Conservation (phyloP, 35 echinoderm and acorn worm species). For the Stichopus chloronotus region DNA sequence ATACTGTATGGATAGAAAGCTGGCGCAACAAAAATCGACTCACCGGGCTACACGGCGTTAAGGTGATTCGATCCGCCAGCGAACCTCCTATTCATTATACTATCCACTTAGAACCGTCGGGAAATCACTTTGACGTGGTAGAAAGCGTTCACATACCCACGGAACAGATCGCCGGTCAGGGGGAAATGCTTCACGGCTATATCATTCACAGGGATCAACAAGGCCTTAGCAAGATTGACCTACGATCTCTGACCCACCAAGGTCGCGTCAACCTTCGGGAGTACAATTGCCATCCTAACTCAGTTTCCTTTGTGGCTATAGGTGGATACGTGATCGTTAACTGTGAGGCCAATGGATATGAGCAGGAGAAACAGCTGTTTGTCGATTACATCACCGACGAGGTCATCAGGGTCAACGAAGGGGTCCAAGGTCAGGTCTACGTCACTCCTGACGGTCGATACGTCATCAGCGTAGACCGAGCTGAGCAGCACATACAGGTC, state of each 20-base stretch:
- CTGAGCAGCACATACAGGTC: constrained; percentile 77
- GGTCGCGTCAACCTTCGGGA: constrained; percentile 72
- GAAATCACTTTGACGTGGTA: constrained; percentile 77
- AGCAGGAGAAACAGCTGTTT: constrained; percentile 67
- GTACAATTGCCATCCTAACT: constrained; percentile 79
- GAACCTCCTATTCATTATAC: constrained; percentile 68
- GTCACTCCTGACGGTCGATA: constrained; percentile 82
- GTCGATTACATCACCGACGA: constrained; percentile 89
- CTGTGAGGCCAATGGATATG: constrained; percentile 57
- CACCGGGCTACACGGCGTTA: constrained; percentile 63
- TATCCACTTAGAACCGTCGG: constrained; percentile 79
- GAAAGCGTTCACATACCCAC: constrained; percentile 71
- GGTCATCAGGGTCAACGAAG: constrained; percentile 77
- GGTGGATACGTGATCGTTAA: constrained; percentile 87
- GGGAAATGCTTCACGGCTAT: constrained; percentile 79
- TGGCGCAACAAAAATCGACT: constrained; percentile 63
- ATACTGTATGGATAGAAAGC: constrained; percentile 82
- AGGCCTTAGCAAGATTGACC: constrained; percentile 77
- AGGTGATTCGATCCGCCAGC: constrained; percentile 78
- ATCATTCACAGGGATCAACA: constrained; percentile 72
- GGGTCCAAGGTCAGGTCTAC: constrained; percentile 74
- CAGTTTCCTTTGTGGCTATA: constrained; percentile 77
- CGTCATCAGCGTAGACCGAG: constrained; percentile 84
- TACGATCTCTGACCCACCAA: constrained; percentile 59
- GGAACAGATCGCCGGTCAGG: constrained; percentile 81